Percentiles rank a stretch among this genome's conserved stretches.
phyloP scores from a whole-genome alignment of 2,797 vertebrate genomes.

The Ataeniobius toweri region DNA sequence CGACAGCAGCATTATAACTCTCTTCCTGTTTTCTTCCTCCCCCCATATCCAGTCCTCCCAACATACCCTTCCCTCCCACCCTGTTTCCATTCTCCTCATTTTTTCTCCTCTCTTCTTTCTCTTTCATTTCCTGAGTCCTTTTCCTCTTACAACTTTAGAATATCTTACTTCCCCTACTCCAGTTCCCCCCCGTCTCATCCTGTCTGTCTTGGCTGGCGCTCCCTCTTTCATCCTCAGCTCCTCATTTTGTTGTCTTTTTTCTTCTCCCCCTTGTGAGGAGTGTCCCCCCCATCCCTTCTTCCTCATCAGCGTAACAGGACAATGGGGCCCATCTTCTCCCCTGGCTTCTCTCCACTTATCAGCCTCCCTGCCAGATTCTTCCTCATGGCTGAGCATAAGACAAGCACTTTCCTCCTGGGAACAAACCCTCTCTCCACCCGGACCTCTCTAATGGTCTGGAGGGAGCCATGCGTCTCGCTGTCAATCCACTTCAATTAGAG shows the following conservation, averaged over 20 bases:
- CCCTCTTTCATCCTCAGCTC: conserved; percentile 26
- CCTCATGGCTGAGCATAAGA: conserved; percentile 80
- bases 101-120: conserved; percentile 73
- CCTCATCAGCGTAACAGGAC: conserved; percentile 73
- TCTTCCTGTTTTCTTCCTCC: conserved; percentile 78
- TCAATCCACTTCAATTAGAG: conserved; percentile 80
- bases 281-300: conserved; percentile 47
- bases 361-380: conserved; percentile 77
- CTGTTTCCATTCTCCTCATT: conserved; percentile 62
- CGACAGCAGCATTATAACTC: conserved; percentile 65
- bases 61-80: conserved; percentile 33
- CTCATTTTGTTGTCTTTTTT: conserved; percentile 32
- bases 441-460: conserved; percentile 77
- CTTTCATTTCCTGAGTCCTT: conserved; percentile 73
- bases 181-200: conserved; percentile 45
- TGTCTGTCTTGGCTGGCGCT: conserved; percentile 41
- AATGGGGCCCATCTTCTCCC: conserved; percentile 75
- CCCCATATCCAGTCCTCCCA: conserved; percentile 46
- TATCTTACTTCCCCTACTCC: conserved; percentile 67
- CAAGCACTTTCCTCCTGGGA: conserved; percentile 77
- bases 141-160: conserved; percentile 61
- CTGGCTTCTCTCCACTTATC: conserved; percentile 75
- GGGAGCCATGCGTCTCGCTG: conserved; percentile 73
- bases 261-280: conserved; percentile 35
- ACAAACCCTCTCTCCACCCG: conserved; percentile 69